Conservation (phyloP, 2,888 invertebrate genomes). For the Pegoplata infirma region DNA sequence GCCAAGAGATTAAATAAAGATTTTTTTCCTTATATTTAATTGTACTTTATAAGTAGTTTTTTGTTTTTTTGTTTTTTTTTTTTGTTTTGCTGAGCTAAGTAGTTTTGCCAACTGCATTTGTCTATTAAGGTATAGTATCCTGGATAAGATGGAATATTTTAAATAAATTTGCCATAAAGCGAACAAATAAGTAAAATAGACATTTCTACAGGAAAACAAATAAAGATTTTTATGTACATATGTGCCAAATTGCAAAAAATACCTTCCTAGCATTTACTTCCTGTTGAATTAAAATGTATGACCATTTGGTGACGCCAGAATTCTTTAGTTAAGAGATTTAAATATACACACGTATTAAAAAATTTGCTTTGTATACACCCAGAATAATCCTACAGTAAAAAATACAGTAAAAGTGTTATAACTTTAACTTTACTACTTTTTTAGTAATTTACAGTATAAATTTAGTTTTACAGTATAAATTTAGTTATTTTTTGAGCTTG, state of each 20-base stretch:
- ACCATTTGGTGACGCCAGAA: background rate
- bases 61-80: background rate
- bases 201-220: background rate
- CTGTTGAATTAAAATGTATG: background rate
- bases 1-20: constrained; percentile 25
- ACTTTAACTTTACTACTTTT: too few species aligned
- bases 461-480: too few species aligned
- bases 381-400: too few species aligned
- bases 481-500: too few species aligned
- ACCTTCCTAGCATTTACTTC: background rate
- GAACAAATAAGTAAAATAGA: background rate
- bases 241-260: background rate
- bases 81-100: constrained; percentile 16
- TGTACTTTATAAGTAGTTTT: too few species aligned
- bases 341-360: background rate
- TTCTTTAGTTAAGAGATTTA: background rate
- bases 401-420: too few species aligned
- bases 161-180: background rate
- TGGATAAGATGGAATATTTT: background rate
- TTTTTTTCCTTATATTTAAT: background rate
- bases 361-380: too few species aligned
- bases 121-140: background rate
- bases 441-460: too few species aligned
- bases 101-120: constrained; percentile 16
- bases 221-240: background rate